Evolutionary conservation across 2,888 invertebrate species (phyloP).

Genomic region (Pantelozetes paolii): DNA sequence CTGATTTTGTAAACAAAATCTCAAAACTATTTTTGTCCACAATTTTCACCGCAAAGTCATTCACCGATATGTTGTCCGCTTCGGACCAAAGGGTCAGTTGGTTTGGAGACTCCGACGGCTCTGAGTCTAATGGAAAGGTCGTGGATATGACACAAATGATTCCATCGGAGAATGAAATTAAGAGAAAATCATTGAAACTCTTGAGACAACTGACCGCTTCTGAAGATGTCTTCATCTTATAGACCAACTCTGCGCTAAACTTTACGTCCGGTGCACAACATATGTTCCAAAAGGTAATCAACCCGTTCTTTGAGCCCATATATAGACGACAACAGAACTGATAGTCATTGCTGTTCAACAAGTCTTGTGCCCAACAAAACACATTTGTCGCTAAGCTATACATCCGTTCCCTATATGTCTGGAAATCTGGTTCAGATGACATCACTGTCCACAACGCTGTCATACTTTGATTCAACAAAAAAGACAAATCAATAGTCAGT

Average conservation of each 20-base stretch:
- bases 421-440: background rate
- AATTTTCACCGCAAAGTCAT: background rate
- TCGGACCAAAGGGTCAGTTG: conserved; percentile 5
- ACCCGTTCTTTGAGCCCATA: conserved; percentile 23
- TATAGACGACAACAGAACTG: background rate
- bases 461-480: background rate
- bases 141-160: background rate
- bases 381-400: conserved; percentile 16
- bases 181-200: conserved; percentile 6
- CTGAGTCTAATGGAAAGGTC: background rate
- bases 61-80: background rate
- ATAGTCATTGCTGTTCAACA: background rate
- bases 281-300: conserved; percentile 11
- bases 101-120: background rate
- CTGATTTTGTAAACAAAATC: conserved; percentile 8
- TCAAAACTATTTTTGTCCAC: background rate
- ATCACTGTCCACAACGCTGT: background rate
- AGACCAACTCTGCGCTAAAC: background rate
- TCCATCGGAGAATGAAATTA: background rate
- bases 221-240: background rate
- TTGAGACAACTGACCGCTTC: background rate
- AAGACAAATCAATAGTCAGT: background rate
- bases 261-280: background rate
- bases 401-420: background rate
- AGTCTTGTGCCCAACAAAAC: conserved; percentile 1